Evolutionary conservation across 2,113 vertebrate genomes (phyloP), one percentile per base, ranked within the genome.

Genomic region (Calypte anna): DNA sequence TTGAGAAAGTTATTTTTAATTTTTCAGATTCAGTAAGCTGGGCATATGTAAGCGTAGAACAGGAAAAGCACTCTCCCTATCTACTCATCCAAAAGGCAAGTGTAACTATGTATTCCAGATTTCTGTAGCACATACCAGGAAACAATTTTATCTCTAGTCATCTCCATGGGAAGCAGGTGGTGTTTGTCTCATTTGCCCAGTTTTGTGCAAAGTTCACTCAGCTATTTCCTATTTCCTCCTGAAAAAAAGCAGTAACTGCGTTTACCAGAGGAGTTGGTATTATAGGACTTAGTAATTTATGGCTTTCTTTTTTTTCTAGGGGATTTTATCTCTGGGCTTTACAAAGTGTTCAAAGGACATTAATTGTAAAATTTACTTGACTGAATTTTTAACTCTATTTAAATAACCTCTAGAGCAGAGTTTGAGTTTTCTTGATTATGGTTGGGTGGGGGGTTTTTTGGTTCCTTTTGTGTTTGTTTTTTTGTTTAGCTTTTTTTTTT

Each of bases 221-320:
- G 53, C 59, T 54, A 73, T 91, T 96, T 96, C 88, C 88, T 94
- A 21, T 92, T 96, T 96, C 87, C 88, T 88, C 15, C 48, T 53
- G 59, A 80, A 82, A 95, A 95, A 93, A 7, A 33, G 46, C 43
- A 55, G 30, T 50, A 36, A 40, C 18, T 17, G 2, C 59, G 81
- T 36, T 28, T 43, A 58, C 66, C 3, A 0, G 46, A 63, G 23
- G 31, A 67, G 9, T 9, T 85, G 27, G 13, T 73, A n/a, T 75
- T 87, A 33, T 5, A 12, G 51, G 19, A 31, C 87, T 87, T 14
- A 72, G 33, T 43, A 78, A 72, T 51, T 63, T 51, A 50, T 59
- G 40, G 11, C 50, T 46, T 76, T 59, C 6, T 80, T 81, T 83
- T 62, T 62, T 46, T 18, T 82, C 14, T 44, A 11, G 53, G 25